Evolutionary conservation across 2,113 vertebrate genomes (phyloP).

Genomic region (Pseudonaja textilis): DNA sequence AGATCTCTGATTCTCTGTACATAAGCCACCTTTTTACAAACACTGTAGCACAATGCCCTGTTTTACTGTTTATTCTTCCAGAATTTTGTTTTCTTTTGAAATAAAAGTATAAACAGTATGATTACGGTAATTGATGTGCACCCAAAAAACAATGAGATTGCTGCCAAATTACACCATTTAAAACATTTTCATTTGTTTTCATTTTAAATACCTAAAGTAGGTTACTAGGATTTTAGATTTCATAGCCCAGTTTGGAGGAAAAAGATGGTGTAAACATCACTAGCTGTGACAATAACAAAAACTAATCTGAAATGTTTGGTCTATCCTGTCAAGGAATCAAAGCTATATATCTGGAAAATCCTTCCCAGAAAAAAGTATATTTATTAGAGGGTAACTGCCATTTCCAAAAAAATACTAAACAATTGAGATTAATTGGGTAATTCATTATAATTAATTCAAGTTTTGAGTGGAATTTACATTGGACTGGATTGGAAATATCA

Average conservation of each 20-base stretch:
- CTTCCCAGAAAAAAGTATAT: not conserved
- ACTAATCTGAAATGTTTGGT: not conserved
- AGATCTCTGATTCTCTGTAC: not conserved
- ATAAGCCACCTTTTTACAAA: not conserved
- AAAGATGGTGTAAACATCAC: not conserved
- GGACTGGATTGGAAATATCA: not conserved
- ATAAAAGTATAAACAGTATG: not conserved
- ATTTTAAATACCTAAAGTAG: not conserved
- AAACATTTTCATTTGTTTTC: not conserved
- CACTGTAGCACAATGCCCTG: not conserved
- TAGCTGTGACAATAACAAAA: not conserved
- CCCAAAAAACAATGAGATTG: not conserved
- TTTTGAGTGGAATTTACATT: not conserved
- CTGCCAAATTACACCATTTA: not conserved
- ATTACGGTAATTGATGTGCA: not conserved
- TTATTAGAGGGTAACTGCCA: not conserved
- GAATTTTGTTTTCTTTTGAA: not conserved
- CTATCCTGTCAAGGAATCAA: not conserved
- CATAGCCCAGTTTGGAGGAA: not conserved
- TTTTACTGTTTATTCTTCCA: not conserved
- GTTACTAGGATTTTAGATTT: not conserved
- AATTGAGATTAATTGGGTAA: not conserved
- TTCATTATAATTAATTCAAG: not conserved
- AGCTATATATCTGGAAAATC: not conserved
- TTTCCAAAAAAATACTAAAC: not conserved